A percentile compares a stretch with the other conserved stretches of the same genome.
Conservation (phyloP, 2,113 vertebrate genomes). For the Nibea coibor region DNA sequence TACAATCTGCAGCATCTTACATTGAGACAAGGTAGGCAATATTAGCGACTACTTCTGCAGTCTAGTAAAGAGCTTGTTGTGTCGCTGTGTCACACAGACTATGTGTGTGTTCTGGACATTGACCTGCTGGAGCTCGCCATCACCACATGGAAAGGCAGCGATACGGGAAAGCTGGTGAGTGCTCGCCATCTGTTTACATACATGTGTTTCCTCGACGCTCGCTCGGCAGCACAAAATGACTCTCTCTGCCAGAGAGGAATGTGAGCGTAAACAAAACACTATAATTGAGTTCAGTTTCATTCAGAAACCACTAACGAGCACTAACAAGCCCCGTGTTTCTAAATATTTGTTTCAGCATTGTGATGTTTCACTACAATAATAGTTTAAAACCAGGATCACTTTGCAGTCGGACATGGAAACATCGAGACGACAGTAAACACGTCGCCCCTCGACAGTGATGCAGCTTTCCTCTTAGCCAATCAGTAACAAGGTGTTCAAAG, state of each 20-base stretch:
- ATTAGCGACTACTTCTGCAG: too few relatives aligned
- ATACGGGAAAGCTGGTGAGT: slow-evolving; percentile 87
- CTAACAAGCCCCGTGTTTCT: slow-evolving; percentile 14
- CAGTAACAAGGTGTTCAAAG: neutral
- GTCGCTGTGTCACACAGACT: slow-evolving; percentile 82
- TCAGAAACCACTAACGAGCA: slow-evolving; percentile 45
- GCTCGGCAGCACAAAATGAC: neutral
- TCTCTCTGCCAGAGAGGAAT: slow-evolving; percentile 3
- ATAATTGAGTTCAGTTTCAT: slow-evolving; percentile 31
- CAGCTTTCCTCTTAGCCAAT: slow-evolving; percentile 3
- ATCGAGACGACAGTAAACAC: slow-evolving; percentile 19
- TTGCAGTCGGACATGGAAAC: slow-evolving; percentile 27
- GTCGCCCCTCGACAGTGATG: neutral
- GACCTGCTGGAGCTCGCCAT: slow-evolving; percentile 92
- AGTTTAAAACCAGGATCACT: slow-evolving; percentile 15
- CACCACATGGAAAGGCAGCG: slow-evolving; percentile 92
- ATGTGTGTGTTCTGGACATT: slow-evolving; percentile 92
- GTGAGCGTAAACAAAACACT: slow-evolving; percentile 29
- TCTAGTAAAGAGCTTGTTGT: neutral
- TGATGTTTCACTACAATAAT: slow-evolving; percentile 27
- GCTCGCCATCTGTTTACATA: slow-evolving; percentile 3
- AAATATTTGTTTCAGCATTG: slow-evolving; percentile 56
- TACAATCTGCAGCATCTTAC: too few relatives aligned
- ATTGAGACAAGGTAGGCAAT: too few relatives aligned
- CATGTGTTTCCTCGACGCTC: slow-evolving; percentile 9